phyloP scores from a whole-genome alignment of 92 coral and sea anemone genomes.

The Umimayanthus kanabou region DNA sequence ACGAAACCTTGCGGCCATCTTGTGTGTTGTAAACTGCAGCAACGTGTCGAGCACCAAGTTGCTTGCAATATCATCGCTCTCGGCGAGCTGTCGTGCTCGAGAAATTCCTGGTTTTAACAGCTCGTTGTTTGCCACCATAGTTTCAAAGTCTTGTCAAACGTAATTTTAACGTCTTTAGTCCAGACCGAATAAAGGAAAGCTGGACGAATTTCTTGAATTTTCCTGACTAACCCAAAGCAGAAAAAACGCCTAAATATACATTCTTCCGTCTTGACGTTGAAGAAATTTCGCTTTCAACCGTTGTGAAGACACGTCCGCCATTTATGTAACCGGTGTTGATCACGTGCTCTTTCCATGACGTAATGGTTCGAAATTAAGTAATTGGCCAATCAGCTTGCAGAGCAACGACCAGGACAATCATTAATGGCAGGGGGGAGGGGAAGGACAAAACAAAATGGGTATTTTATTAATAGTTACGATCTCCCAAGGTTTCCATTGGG shows the following conservation, averaged over 20 bases:
- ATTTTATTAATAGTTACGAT: no score
- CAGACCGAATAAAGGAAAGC: not conserved
- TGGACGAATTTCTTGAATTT: conserved; percentile 5
- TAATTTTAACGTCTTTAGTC: not conserved
- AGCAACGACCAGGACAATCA: not conserved
- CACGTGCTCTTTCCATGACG: conserved; percentile 36
- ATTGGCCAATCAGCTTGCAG: conserved; percentile 34
- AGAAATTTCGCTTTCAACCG: conserved; percentile 44
- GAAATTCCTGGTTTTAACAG: conserved; percentile 78
- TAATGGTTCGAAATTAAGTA: conserved; percentile 30
- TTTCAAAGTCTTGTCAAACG: not conserved
- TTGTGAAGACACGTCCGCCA: conserved; percentile 45
- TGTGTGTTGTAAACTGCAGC: conserved; percentile 88
- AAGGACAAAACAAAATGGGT: no score
- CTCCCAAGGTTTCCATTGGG: no score
- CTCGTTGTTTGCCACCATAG: conserved; percentile 52
- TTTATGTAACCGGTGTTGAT: conserved; percentile 41
- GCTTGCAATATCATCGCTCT: conserved; percentile 97
- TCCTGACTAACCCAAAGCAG: not conserved
- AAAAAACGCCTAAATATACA: not conserved
- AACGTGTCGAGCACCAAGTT: conserved; percentile 79
- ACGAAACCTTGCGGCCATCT: conserved; percentile 96
- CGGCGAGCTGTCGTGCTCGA: conserved; percentile 92
- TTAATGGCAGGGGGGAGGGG: not conserved
- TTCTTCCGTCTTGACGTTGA: conserved; percentile 4